A percentile compares a stretch with the other conserved stretches of the same genome.
phyloP scores from a whole-genome alignment of 2,888 invertebrate species.

The Campaea margaritaria region DNA sequence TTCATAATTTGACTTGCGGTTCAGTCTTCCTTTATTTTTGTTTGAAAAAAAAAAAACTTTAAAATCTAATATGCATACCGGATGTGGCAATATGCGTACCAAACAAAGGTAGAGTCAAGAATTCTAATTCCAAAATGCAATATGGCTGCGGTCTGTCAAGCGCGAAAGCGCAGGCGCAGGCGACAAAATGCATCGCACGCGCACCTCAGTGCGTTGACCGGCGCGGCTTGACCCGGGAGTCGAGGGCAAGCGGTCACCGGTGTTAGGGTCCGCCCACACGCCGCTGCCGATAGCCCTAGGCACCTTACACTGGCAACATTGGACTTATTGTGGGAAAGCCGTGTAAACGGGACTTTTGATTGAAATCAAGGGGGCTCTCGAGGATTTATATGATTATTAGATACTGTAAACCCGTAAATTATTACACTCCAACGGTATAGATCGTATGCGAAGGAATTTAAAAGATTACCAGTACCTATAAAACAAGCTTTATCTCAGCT shows the following conservation, averaged over 20 bases:
- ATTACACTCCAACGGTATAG: constrained; percentile 11
- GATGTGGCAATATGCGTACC: background rate
- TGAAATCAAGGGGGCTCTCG: constrained; percentile 15
- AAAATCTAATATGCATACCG: no score
- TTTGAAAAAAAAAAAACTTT: no score
- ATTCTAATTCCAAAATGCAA: constrained; percentile 42
- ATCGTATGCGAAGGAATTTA: constrained; percentile 16
- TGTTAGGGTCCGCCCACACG: constrained; percentile 64
- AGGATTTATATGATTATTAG: constrained; percentile 25
- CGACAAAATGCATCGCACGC: constrained; percentile 61
- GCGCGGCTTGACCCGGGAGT: constrained; percentile 61
- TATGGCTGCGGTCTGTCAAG: constrained; percentile 52
- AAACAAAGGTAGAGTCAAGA: background rate
- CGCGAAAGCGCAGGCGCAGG: constrained; percentile 57
- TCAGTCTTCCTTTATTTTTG: no score
- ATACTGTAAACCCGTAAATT: constrained; percentile 6
- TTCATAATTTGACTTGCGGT: no score
- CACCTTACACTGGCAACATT: constrained; percentile 34
- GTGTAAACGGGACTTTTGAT: constrained; percentile 31
- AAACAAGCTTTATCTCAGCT: no score
- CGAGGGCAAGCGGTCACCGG: constrained; percentile 80
- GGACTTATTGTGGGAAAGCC: constrained; percentile 48
- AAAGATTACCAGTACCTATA: no score
- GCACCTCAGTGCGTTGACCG: constrained; percentile 73
- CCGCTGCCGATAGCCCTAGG: constrained; percentile 50